Base-by-base conservation (phyloP, 1,140 invertebrate genomes). In the Drosophila kikkawai region DNA sequence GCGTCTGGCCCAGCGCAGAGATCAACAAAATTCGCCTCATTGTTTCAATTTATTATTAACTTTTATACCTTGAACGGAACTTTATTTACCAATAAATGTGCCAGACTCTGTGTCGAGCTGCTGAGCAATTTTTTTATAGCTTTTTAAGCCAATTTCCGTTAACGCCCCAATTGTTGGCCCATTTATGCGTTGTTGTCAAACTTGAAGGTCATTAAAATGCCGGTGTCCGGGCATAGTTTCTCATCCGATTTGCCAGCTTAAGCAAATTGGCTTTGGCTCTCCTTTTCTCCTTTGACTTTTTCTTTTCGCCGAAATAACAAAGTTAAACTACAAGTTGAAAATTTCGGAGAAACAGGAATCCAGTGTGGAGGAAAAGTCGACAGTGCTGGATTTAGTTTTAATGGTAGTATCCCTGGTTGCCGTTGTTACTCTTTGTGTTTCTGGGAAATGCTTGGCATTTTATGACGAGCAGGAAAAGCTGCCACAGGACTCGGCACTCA, bases 1-100 rank as follows among this genome's bases (percentile, higher is more conserved):
- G 13, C 41, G 22, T 55, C 48, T 47, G n/a, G 17, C 11, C 37
- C 12, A 51, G 42, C 41, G 64, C 13, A 22, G 56, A 78, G 66
- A 88, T 90, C 80, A 88, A 81, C 80, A 69, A 69, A 75, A 81
- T 79, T 56, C 53, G 85, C 80, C 75, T 63, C 80, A 90, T 84
- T 90, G 85, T 90, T 88, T 90, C 80, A 90, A 88, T 90, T 88
- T 88, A 84, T 88, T 88, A 88, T 88, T 79, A 84, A 88, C 80
- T 88, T 90, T 84, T 84, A 90, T 84, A 56, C 78, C 67, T 75
- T 67, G 51, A 47, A 55, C 59, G 71, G 42, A 80, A 80, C 68
- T 88, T 88, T 90, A 88, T 88, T 90, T 85, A 90, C 85, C 84
- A 88, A 88, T 88, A 90, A 90, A 88, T 88, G 77, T 47, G 48